Conservation (phyloP, 2,797 vertebrate genomes). For the Acrossocheilus fasciatus region DNA sequence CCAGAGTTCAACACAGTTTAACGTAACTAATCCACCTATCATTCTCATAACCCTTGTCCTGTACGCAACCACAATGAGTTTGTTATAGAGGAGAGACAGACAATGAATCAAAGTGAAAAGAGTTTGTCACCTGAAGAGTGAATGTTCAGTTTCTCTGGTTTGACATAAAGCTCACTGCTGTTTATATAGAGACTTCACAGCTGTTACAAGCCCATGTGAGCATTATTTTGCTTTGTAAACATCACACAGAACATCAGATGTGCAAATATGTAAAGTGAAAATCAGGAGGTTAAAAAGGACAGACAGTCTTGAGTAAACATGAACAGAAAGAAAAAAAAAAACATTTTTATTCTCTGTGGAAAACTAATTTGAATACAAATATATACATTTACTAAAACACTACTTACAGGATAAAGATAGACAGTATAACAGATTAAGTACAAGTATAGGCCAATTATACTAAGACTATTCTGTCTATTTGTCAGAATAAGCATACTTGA, state of each 20-base stretch:
- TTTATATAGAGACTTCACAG: background rate
- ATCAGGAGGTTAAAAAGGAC: background rate
- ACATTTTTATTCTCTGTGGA: background rate
- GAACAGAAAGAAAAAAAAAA: background rate
- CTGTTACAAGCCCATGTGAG: background rate
- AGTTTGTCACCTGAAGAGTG: conserved; percentile 7
- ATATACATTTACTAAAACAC: background rate
- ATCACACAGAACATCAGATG: background rate
- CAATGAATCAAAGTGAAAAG: background rate
- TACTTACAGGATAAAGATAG: background rate
- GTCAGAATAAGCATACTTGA: background rate
- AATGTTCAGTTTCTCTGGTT: background rate
- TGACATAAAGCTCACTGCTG: background rate
- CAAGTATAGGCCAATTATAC: background rate
- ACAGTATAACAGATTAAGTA: too few relatives aligned
- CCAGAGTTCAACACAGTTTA: background rate
- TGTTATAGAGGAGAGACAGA: background rate
- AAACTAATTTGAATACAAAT: background rate
- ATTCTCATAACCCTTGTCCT: background rate
- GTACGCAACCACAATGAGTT: background rate
- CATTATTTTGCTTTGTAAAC: background rate
- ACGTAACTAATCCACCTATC: background rate
- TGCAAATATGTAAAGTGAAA: conserved; percentile 8
- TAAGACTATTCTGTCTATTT: background rate
- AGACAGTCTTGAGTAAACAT: background rate